Percentiles rank a stretch among this genome's conserved stretches.
Conservation (phyloP, 2,888 invertebrate species). For the Dyspetes luteomarginatus region DNA sequence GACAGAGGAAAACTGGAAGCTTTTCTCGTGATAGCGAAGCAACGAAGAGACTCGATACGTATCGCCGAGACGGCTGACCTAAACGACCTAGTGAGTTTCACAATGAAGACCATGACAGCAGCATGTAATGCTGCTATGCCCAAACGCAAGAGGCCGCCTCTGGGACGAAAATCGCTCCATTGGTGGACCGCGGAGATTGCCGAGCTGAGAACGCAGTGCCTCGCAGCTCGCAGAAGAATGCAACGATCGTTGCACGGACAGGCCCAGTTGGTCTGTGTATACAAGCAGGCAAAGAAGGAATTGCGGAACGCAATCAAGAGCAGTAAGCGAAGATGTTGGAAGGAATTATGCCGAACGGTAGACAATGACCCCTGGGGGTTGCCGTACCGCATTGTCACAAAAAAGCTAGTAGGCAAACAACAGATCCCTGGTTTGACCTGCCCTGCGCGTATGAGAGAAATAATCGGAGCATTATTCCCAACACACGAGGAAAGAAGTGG, state of each 20-base stretch:
- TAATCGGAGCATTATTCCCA: conserved; percentile 36
- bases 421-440: conserved; percentile 4
- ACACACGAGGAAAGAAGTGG: not conserved
- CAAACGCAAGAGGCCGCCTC: conserved; percentile 6
- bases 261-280: not conserved
- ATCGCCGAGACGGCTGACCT: not conserved
- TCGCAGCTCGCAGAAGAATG: conserved; percentile 2
- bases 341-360: conserved; percentile 5
- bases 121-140: conserved; percentile 47
- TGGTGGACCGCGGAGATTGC: conserved; percentile 55
- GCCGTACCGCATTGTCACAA: not conserved
- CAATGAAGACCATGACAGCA: not conserved
- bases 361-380: conserved; percentile 45
- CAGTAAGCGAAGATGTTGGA: conserved; percentile 36
- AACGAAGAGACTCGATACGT: not conserved
- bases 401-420: conserved; percentile 15
- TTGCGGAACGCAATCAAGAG: conserved; percentile 11
- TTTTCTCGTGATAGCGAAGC: not conserved
- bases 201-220: conserved; percentile 1
- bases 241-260: conserved; percentile 12
- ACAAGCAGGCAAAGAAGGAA: conserved; percentile 4
- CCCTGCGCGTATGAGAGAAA: conserved; percentile 18
- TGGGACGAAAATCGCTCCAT: conserved; percentile 21
- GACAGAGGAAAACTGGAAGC: not conserved
- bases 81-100: not conserved